Conservation (phyloP, 1,140 invertebrate genomes). For the Ectropis grisescens region DNA sequence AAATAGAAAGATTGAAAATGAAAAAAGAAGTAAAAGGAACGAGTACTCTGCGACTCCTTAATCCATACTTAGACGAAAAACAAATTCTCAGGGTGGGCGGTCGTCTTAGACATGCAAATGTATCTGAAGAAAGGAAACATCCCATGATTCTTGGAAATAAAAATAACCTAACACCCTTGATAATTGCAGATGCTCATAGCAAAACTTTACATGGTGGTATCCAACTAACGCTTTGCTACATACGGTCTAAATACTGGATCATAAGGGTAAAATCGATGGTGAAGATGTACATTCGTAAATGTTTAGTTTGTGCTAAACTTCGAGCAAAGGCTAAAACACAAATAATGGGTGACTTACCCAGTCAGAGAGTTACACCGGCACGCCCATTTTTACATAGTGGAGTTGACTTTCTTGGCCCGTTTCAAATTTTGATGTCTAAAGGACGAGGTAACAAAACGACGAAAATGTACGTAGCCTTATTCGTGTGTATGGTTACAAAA, state of each 20-base stretch:
- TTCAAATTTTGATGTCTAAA: slow-evolving; percentile 11
- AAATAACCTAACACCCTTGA: background rate
- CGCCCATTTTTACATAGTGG: slow-evolving; percentile 29
- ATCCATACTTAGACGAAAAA: too few species aligned
- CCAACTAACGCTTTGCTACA: background rate
- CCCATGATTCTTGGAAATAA: background rate
- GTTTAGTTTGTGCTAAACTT: too few species aligned
- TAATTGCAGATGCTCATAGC: background rate
- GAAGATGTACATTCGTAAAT: background rate
- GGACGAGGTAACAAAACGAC: slow-evolving; percentile 4
- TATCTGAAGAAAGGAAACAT: background rate
- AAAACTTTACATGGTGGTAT: background rate
- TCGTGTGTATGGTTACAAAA: slow-evolving; percentile 11
- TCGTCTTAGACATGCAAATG: background rate
- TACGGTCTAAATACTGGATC: background rate
- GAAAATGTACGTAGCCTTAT: slow-evolving; percentile 11
- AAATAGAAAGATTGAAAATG: background rate
- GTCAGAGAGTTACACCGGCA: slow-evolving; percentile 16
- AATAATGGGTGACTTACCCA: slow-evolving; percentile 35
- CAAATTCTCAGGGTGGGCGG: too few species aligned
- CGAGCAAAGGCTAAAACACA: background rate
- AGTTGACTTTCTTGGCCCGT: slow-evolving; percentile 42
- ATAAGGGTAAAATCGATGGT: background rate
- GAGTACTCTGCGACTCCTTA: background rate
- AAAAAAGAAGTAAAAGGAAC: background rate